Conservation (phyloP, 2,888 invertebrate genomes). For the Octodonta nipae region DNA sequence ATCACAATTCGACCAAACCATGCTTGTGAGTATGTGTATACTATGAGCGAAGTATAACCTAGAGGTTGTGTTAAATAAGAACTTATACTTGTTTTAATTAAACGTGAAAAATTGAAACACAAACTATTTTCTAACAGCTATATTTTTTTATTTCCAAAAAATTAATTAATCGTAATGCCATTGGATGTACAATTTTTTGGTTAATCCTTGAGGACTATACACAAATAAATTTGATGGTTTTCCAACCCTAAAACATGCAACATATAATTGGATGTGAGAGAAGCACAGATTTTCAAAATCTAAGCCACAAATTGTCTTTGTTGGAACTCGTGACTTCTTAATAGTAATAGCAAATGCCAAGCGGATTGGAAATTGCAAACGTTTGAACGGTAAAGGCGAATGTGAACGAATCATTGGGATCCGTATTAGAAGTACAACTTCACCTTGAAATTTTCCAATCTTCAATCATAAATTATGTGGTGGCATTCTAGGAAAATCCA, state of each 20-base stretch:
- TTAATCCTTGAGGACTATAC: too few relatives aligned
- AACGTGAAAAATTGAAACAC: too few relatives aligned
- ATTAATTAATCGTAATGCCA: too few relatives aligned
- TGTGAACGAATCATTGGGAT: slow-evolving; percentile 8
- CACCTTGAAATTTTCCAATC: slow-evolving; percentile 4
- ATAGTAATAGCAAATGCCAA: slow-evolving; percentile 2
- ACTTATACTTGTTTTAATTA: too few relatives aligned
- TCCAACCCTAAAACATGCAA: slow-evolving; percentile 2
- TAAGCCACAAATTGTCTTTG: neutral
- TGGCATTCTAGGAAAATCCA: slow-evolving; percentile 9
- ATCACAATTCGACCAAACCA: too few relatives aligned
- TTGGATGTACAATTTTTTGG: too few relatives aligned
- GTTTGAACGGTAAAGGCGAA: slow-evolving; percentile 6
- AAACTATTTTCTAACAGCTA: too few relatives aligned
- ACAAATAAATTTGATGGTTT: too few relatives aligned
- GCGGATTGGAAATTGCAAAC: slow-evolving; percentile 5
- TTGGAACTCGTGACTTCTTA: neutral
- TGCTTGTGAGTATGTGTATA: too few relatives aligned
- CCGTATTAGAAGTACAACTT: slow-evolving; percentile 8
- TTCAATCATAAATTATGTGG: slow-evolving; percentile 12
- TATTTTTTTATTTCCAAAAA: too few relatives aligned
- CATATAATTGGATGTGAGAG: neutral
- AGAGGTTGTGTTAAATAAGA: too few relatives aligned
- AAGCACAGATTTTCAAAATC: slow-evolving; percentile 3
- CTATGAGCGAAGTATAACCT: too few relatives aligned